phyloP scores from a whole-genome alignment of 2,113 vertebrate species.

The Charadrius vociferus region DNA sequence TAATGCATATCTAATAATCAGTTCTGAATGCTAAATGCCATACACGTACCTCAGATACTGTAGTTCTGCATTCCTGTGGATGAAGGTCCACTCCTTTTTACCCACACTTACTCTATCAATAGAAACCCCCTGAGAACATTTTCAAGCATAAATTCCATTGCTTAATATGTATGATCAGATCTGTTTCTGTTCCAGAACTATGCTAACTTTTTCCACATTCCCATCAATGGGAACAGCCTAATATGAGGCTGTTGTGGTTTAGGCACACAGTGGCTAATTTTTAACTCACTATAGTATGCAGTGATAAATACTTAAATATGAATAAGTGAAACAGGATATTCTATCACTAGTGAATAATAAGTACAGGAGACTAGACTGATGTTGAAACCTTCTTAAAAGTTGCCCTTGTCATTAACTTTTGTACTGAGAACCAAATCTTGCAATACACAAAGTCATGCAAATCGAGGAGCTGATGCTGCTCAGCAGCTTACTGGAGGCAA shows the following conservation, averaged over 20 bases:
- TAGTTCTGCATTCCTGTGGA: background rate
- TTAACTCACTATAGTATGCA: background rate
- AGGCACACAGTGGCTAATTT: background rate
- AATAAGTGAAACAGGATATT: background rate
- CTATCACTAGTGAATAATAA: background rate
- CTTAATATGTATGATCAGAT: background rate
- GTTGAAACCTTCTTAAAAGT: background rate
- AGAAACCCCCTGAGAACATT: background rate
- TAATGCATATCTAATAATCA: background rate
- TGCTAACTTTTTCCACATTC: background rate
- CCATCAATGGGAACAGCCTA: background rate
- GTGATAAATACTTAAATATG: background rate
- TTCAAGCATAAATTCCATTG: background rate
- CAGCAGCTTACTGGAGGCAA: background rate
- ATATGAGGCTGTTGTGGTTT: background rate
- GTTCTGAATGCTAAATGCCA: background rate
- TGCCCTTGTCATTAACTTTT: background rate
- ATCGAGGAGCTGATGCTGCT: background rate
- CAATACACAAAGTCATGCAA: background rate
- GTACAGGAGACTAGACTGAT: background rate
- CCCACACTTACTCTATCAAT: background rate
- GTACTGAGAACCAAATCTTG: background rate
- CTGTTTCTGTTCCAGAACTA: background rate
- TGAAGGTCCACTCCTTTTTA: background rate
- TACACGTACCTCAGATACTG: background rate